Evolutionary conservation across 2,113 vertebrate genomes (phyloP), one percentile per base, ranked within the genome.

Genomic region (Tangachromis dhanisi): DNA sequence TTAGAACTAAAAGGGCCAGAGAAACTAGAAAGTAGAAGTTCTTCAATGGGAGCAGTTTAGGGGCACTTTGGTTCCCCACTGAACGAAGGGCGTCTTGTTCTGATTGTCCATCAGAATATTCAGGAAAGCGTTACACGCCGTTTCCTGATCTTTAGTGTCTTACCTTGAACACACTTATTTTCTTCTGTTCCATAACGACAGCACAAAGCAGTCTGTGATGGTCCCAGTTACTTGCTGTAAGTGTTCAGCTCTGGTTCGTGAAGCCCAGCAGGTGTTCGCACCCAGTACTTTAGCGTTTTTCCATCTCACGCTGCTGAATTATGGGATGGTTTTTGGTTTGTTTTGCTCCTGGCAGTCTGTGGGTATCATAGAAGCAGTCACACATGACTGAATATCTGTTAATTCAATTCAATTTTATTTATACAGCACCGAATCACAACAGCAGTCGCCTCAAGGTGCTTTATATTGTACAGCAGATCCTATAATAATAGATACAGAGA

Each of bases 391-490:
- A 71, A 16, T 71, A 42, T 71, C 35, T 40, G 11, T 35, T 71
- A 16, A 59, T 59, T 24, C 10, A 54, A 4, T 54, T 55, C n/a
- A 54, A 7, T 54, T 21, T 24, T n/a, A 63, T 35, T 35, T 63
- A 63, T 11, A 63, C 0, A 63, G 31, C 6, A 1, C 59, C 31
- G n/a, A 63, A n/a, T n/a, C 4, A 63, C 17, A n/a, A 26, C 24
- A 55, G 1, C 16, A 63, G 29, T 11, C 5, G 1, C 16, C 29
- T 63, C 59, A 63, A 33, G 16, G 26, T 2, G 26, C 5, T 61
- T 1, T 31, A 59, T 17, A 31, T 31, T 1, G 2, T 31, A 59
- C 5, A 6, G 57, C 6, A 17, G 57, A 59, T 0, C 3, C 1
- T 31, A 31, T 3, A 31, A 17, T 17, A 59, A 59, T 1, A 17